Conservation (phyloP, 2,888 invertebrate genomes). For the Ormyrus rosae region DNA sequence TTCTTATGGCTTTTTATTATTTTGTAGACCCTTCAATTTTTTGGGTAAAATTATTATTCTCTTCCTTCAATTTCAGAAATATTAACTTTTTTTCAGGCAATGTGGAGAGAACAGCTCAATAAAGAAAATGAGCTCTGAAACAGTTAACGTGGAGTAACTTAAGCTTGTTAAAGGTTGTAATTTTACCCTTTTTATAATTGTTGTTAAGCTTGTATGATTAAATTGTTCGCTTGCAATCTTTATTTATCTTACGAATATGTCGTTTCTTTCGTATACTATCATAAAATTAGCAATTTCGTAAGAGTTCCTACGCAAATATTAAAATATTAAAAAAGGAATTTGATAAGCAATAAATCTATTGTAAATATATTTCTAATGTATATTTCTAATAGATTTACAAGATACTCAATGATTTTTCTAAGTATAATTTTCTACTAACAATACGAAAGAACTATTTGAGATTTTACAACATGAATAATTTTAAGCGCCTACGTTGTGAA, state of each 20-base stretch:
- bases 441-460: too few species aligned
- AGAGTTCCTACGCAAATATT: too few species aligned
- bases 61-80: conserved; percentile 37
- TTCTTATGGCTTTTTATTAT: not conserved
- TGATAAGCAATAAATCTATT: not conserved
- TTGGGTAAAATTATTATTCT: conserved; percentile 18
- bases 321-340: not conserved
- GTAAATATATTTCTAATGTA: too few species aligned
- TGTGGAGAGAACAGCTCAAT: conserved; percentile 53
- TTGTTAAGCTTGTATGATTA: conserved; percentile 46
- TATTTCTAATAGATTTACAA: too few species aligned
- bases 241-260: conserved; percentile 37
- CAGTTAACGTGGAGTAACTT: conserved; percentile 49
- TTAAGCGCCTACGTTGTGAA: not conserved
- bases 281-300: conserved; percentile 26
- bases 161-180: conserved; percentile 54
- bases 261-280: conserved; percentile 36
- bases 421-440: too few species aligned
- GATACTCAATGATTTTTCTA: too few species aligned
- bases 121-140: conserved; percentile 56
- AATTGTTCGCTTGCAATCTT: conserved; percentile 38
- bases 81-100: conserved; percentile 54
- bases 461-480: not conserved
- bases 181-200: conserved; percentile 48
- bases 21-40: conserved; percentile 6